These are phyloP conservation scores for Hyposoter dolosus DNA, from an alignment of 2,888 invertebrate species.

Conservation along the genomic window DNA sequence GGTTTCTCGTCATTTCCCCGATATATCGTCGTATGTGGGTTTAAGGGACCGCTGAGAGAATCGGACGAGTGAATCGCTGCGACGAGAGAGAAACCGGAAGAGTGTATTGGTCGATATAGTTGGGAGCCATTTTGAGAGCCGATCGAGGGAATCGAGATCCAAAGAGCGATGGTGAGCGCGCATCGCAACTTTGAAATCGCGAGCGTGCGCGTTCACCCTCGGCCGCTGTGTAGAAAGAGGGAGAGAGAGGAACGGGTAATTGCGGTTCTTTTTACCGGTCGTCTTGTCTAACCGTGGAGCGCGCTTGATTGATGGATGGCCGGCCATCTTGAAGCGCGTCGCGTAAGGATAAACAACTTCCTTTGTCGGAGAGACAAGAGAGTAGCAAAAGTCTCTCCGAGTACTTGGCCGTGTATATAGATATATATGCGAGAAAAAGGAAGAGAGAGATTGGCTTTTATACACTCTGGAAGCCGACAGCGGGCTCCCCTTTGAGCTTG, in stretches of 20 bases:
- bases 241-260: conserved; percentile 69
- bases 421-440: background rate
- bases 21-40: background rate
- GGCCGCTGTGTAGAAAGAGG: background rate
- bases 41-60: conserved; percentile 1
- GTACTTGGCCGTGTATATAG: background rate
- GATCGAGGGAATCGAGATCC: conserved; percentile 7
- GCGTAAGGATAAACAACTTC: conserved; percentile 77
- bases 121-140: conserved; percentile 1
- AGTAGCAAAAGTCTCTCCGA: conserved; percentile 35
- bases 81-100: conserved; percentile 28
- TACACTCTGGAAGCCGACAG: conserved; percentile 48
- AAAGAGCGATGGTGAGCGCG: conserved; percentile 1
- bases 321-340: conserved; percentile 72
- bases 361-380: conserved; percentile 73
- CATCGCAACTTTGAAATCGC: conserved; percentile 35
- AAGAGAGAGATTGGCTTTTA: conserved; percentile 34
- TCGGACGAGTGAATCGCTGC: conserved; percentile 41
- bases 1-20: conserved; percentile 1
- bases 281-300: conserved; percentile 68
- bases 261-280: conserved; percentile 71
- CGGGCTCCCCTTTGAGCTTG: conserved; percentile 71
- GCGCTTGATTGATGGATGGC: conserved; percentile 74
- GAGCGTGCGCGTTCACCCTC: conserved; percentile 25
- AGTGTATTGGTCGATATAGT: background rate